phyloP scores from a whole-genome alignment of 2,113 vertebrate species.

The Centrocercus urophasianus region DNA sequence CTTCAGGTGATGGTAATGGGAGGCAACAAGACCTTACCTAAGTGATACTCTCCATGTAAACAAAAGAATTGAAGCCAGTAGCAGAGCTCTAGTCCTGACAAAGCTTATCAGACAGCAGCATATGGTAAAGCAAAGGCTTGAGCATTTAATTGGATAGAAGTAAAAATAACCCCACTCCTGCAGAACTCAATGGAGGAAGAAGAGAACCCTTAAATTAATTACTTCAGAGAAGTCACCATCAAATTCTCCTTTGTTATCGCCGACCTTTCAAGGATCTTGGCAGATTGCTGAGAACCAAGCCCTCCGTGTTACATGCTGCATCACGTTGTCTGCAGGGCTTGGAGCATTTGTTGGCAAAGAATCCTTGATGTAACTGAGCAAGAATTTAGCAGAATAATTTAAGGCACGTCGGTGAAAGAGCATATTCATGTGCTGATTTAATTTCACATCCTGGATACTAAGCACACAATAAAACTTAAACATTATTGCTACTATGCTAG shows the following conservation, averaged over 20 bases:
- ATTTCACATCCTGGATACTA: not conserved
- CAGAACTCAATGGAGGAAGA: conserved; percentile 39
- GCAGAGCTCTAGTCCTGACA: conserved; percentile 49
- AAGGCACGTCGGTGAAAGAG: not conserved
- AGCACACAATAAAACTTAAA: not conserved
- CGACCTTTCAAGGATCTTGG: conserved; percentile 18
- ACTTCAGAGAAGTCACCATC: conserved; percentile 38
- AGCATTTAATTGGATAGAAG: conserved; percentile 62
- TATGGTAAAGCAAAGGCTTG: conserved; percentile 37
- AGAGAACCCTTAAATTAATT: conserved; percentile 57
- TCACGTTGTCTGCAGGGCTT: not conserved
- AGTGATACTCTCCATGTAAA: conserved; percentile 63
- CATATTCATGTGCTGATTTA: not conserved
- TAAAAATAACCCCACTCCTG: conserved; percentile 52
- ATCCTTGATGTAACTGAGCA: not conserved
- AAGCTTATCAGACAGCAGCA: conserved; percentile 68
- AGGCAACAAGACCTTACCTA: conserved; percentile 64
- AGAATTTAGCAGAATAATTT: not conserved
- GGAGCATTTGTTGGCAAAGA: not conserved
- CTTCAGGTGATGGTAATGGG: conserved; percentile 40
- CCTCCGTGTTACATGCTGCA: not conserved
- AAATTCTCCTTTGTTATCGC: conserved; percentile 27
- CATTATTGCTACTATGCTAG: not conserved
- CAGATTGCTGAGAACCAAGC: not conserved
- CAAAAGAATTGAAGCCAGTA: conserved; percentile 60